phyloP scores from a whole-genome alignment of 2,797 vertebrate species.

The Rhyacichthys aspro region DNA sequence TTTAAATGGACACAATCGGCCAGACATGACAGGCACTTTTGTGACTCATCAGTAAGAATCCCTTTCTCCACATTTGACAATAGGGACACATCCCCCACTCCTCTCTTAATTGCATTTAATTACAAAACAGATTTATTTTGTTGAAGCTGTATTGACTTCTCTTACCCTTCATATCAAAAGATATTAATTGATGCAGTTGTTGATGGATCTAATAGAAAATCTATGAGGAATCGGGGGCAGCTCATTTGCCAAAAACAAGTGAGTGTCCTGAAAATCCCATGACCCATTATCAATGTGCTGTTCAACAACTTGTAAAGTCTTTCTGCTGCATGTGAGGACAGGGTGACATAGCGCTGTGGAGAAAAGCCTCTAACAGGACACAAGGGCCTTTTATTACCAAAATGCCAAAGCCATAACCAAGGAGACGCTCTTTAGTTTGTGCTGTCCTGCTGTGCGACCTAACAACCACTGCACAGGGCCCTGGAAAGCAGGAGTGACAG shows the following conservation, averaged over 20 bases:
- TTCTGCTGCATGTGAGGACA: conserved; percentile 31
- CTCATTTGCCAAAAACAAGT: background rate
- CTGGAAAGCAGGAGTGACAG: conserved; percentile 4
- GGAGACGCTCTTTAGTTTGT: conserved; percentile 31
- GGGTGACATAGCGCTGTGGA: conserved; percentile 26
- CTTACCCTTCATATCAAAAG: no score
- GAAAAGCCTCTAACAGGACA: conserved; percentile 29
- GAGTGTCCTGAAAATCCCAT: conserved; percentile 11
- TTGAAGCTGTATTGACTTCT: no score
- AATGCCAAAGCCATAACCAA: conserved; percentile 51
- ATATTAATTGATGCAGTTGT: no score
- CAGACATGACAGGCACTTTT: conserved; percentile 4
- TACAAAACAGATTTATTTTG: background rate
- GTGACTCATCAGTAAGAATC: background rate
- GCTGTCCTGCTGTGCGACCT: conserved; percentile 29
- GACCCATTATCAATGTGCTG: conserved; percentile 18
- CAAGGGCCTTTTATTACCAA: conserved; percentile 42
- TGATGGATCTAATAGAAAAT: no score
- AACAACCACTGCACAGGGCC: conserved; percentile 25
- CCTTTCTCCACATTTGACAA: background rate
- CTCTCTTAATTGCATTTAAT: conserved; percentile 1
- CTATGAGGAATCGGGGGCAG: background rate
- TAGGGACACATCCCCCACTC: background rate
- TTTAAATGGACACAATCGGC: conserved; percentile 30
- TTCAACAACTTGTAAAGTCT: conserved; percentile 21